Conservation (phyloP, 2,113 vertebrate species). For the Hippocampus zosterae region DNA sequence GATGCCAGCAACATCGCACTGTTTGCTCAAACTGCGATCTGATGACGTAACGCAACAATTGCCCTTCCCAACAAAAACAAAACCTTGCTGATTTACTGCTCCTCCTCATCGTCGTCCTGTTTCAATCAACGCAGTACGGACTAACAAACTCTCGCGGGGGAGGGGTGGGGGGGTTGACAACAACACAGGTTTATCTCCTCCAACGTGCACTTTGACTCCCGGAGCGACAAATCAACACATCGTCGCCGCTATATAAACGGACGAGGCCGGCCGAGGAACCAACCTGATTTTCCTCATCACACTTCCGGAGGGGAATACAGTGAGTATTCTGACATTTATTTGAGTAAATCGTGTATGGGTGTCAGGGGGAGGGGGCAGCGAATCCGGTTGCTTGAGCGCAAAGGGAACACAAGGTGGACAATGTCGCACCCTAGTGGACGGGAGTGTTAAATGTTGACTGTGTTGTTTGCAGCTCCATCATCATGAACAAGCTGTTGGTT, state of each 20-base stretch:
- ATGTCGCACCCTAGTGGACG: slow-evolving; percentile 57
- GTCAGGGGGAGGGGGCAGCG: no score
- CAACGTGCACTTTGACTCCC: slow-evolving; percentile 71
- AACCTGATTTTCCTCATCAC: slow-evolving; percentile 34
- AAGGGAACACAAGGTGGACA: not conserved
- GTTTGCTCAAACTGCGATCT: no score
- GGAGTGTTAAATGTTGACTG: slow-evolving; percentile 3
- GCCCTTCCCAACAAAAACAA: no score
- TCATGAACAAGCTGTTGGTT: slow-evolving; percentile 69
- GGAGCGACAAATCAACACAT: slow-evolving; percentile 63
- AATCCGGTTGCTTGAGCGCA: not conserved
- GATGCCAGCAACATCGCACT: no score
- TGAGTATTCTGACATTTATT: slow-evolving; percentile 59
- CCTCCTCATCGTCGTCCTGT: not conserved
- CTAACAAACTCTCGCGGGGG: not conserved
- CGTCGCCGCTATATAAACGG: slow-evolving; percentile 66
- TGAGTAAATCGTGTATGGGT: not conserved
- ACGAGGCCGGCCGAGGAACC: slow-evolving; percentile 8
- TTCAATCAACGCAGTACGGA: slow-evolving; percentile 18
- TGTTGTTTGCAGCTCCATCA: slow-evolving; percentile 44
- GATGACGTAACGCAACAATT: no score
- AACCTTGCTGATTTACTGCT: no score
- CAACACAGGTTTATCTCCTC: slow-evolving; percentile 59
- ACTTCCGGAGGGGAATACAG: slow-evolving; percentile 53
- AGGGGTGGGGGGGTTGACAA: slow-evolving; percentile 1